Evolutionary conservation across 2,113 vertebrate species (phyloP).

Genomic region (Hyla sarda): DNA sequence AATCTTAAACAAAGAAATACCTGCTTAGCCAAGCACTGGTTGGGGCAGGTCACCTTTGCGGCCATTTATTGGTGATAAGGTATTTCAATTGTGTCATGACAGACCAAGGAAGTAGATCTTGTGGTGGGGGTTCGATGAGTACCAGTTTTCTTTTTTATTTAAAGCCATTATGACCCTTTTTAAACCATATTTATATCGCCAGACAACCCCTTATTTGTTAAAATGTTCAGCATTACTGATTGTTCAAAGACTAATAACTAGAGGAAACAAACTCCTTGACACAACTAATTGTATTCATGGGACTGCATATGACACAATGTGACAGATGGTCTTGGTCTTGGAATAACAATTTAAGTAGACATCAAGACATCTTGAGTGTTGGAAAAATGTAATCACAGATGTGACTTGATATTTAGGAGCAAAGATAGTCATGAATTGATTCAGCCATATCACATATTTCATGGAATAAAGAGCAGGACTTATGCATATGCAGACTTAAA

Average conservation of each 20-base stretch:
- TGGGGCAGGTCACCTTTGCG: too few species aligned
- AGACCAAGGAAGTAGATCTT: too few species aligned
- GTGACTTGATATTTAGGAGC: conserved; percentile 22
- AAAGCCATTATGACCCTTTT: too few species aligned
- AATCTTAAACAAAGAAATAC: too few species aligned
- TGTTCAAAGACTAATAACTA: not conserved
- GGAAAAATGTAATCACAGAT: conserved; percentile 25
- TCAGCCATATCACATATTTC: not conserved
- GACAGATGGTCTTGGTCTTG: conserved; percentile 47
- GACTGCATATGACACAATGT: not conserved
- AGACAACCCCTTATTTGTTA: not conserved
- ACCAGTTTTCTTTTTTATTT: too few species aligned
- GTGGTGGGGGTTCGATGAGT: too few species aligned
- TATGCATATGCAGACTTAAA: not conserved
- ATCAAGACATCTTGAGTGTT: conserved; percentile 19
- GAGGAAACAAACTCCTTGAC: not conserved
- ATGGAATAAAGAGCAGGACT: not conserved
- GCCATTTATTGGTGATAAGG: too few species aligned
- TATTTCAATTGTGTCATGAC: too few species aligned
- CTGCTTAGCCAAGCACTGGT: too few species aligned
- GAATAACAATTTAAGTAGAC: conserved; percentile 33
- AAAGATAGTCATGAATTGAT: not conserved
- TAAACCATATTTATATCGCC: too few species aligned
- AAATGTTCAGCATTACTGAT: not conserved
- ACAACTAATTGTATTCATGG: conserved; percentile 22